Conservation (phyloP, 2,888 invertebrate genomes). For the Xanthostigma xanthostigma region DNA sequence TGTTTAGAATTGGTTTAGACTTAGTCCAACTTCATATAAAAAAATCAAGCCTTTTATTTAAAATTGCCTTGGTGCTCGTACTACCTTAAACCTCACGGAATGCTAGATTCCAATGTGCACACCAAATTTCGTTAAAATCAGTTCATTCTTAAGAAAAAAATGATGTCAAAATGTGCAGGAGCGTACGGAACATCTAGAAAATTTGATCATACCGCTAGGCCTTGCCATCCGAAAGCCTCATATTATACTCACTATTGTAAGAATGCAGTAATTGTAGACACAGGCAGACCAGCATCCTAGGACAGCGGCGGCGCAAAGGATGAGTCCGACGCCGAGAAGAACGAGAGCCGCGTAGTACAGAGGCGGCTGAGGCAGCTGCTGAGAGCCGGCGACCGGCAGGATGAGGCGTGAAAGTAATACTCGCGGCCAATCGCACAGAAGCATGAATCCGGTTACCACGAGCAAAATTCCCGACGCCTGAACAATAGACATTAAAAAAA, state of each 20-base stretch:
- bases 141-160: too few relatives aligned
- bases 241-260: slow-evolving; percentile 53
- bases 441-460: slow-evolving; percentile 54
- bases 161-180: too few relatives aligned
- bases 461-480: slow-evolving; percentile 59
- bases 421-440: slow-evolving; percentile 55
- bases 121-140: too few relatives aligned
- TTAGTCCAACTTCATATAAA: too few relatives aligned
- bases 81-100: too few relatives aligned
- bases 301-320: slow-evolving; percentile 51
- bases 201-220: too few relatives aligned
- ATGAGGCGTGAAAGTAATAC: slow-evolving; percentile 57
- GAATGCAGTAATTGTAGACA: slow-evolving; percentile 54
- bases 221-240: too few relatives aligned
- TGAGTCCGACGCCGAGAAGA: slow-evolving; percentile 50
- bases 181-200: too few relatives aligned
- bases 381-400: slow-evolving; percentile 34
- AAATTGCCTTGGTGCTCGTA: too few relatives aligned
- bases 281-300: slow-evolving; percentile 73
- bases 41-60: too few relatives aligned
- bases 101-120: too few relatives aligned
- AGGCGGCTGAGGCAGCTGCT: slow-evolving; percentile 49
- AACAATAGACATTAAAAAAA: slow-evolving; percentile 8
- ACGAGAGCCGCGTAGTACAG: slow-evolving; percentile 63
- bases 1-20: too few relatives aligned